A percentile compares a stretch with the other conserved stretches of the same genome.
Conservation (phyloP, 2,797 vertebrate species). For the Scomberomorus guttatus region DNA sequence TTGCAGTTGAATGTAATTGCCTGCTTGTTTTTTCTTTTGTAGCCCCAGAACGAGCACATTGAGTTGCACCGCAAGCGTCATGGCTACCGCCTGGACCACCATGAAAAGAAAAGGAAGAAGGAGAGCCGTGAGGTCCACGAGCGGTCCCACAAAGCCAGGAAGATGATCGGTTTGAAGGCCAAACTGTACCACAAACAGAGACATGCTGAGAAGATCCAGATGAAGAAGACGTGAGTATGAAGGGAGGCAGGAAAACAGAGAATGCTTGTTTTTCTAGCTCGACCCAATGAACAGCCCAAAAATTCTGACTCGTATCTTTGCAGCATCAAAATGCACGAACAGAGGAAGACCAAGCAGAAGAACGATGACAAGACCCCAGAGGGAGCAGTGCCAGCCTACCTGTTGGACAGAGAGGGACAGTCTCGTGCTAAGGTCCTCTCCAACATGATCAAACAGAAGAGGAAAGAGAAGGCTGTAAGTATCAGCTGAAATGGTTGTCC, state of each 20-base stretch:
- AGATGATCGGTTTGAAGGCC: slow-evolving; percentile 97
- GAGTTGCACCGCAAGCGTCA: slow-evolving; percentile 97
- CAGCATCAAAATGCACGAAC: slow-evolving; percentile 99
- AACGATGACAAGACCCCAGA: slow-evolving; percentile 97
- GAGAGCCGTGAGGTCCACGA: slow-evolving; percentile 95
- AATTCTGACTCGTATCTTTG: slow-evolving; percentile 34
- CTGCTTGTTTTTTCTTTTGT: slow-evolving; percentile 11
- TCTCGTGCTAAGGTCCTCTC: slow-evolving; percentile 96
- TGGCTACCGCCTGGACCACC: slow-evolving; percentile 96
- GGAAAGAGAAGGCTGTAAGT: slow-evolving; percentile 99
- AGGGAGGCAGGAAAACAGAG: neutral
- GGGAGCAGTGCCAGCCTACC: slow-evolving; percentile 95
- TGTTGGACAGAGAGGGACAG: slow-evolving; percentile 97
- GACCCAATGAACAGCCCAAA: neutral
- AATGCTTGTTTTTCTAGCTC: fast-evolving
- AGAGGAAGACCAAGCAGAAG: slow-evolving; percentile 96
- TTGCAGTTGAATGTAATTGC: fast-evolving
- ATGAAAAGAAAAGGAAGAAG: slow-evolving; percentile 96
- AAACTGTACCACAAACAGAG: slow-evolving; percentile 98
- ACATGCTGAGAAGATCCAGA: slow-evolving; percentile 98
- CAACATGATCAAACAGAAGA: slow-evolving; percentile 99
- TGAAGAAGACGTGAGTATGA: slow-evolving; percentile 97
- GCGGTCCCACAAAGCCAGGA: slow-evolving; percentile 95
- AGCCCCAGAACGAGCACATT: slow-evolving; percentile 99
- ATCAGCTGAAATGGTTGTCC: neutral